These are phyloP conservation scores for Cremastinae sp. DNA, from an alignment of 2,888 invertebrate species.

Conservation along the genomic window DNA sequence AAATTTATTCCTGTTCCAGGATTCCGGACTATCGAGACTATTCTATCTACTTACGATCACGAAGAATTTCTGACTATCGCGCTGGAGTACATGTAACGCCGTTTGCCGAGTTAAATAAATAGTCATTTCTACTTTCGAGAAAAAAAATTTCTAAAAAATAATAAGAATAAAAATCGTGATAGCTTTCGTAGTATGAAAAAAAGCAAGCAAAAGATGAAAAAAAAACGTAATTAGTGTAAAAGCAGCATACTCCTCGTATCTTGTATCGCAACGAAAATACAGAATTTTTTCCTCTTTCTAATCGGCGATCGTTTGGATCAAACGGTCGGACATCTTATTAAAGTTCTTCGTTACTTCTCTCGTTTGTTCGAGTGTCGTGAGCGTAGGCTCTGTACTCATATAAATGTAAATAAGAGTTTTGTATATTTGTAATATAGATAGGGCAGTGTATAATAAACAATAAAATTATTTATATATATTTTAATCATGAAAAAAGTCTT, in stretches of 20 bases:
- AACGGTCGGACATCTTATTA: slow-evolving; percentile 68
- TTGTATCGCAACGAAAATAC: slow-evolving; percentile 75
- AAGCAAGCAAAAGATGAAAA: slow-evolving; percentile 66
- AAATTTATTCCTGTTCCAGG: slow-evolving; percentile 67
- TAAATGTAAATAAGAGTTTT: slow-evolving; percentile 76
- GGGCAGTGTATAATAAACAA: slow-evolving; percentile 77
- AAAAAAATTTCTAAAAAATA: slow-evolving; percentile 61
- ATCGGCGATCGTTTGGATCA: slow-evolving; percentile 70
- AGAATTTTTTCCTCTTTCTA: slow-evolving; percentile 71
- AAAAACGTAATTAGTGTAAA: slow-evolving; percentile 73
- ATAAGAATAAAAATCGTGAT: slow-evolving; percentile 70
- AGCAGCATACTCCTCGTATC: slow-evolving; percentile 71
- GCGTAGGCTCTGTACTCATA: slow-evolving; percentile 62
- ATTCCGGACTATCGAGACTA: slow-evolving; percentile 68
- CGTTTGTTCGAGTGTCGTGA: slow-evolving; percentile 69
- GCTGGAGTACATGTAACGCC: slow-evolving; percentile 72
- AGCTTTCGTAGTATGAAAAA: slow-evolving; percentile 74
- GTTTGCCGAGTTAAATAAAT: slow-evolving; percentile 69
- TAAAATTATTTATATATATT: slow-evolving; percentile 78
- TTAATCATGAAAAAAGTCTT: slow-evolving; percentile 69
- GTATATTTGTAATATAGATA: slow-evolving; percentile 78
- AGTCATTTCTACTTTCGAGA: slow-evolving; percentile 72
- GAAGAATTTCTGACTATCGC: slow-evolving; percentile 74
- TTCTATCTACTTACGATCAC: slow-evolving; percentile 75
- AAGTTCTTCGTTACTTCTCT: slow-evolving; percentile 69